These are phyloP conservation scores for Noctua comes DNA, from an alignment of 2,888 invertebrate genomes.

Conservation along the genomic window DNA sequence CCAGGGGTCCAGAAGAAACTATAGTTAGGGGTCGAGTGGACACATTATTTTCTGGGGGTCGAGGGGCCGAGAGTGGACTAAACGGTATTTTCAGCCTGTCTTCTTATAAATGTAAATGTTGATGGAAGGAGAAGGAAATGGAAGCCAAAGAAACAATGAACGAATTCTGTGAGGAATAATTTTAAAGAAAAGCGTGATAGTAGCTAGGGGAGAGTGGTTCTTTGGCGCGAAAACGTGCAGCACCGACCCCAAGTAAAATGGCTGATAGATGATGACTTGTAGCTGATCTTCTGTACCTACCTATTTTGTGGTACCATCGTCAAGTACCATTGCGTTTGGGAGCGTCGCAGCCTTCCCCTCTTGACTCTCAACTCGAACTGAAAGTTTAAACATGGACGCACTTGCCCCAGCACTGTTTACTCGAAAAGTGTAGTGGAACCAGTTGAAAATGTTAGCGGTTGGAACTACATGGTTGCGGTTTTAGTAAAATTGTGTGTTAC, in stretches of 20 bases:
- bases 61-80: too few species aligned
- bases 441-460: slow-evolving; percentile 22
- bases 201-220: not conserved
- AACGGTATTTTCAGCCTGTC: too few species aligned
- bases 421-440: slow-evolving; percentile 26
- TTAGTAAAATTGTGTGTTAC: slow-evolving; percentile 9
- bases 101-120: not conserved
- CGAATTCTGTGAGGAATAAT: not conserved
- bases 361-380: slow-evolving; percentile 57
- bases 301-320: slow-evolving; percentile 3
- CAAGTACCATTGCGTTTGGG: slow-evolving; percentile 53
- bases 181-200: not conserved
- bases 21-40: too few species aligned
- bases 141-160: too few species aligned
- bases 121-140: not conserved
- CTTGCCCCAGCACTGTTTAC: slow-evolving; percentile 44
- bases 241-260: not conserved
- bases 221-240: not conserved
- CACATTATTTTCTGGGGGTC: too few species aligned
- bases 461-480: slow-evolving; percentile 1
- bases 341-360: slow-evolving; percentile 43
- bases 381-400: slow-evolving; percentile 64
- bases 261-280: too few species aligned
- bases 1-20: too few species aligned
- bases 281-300: not conserved